Percentiles rank a stretch among this genome's conserved stretches.
Evolutionary conservation across 35 echinoderm and acorn worm species (phyloP).

Genomic region (Eucidaris tribuloides): DNA sequence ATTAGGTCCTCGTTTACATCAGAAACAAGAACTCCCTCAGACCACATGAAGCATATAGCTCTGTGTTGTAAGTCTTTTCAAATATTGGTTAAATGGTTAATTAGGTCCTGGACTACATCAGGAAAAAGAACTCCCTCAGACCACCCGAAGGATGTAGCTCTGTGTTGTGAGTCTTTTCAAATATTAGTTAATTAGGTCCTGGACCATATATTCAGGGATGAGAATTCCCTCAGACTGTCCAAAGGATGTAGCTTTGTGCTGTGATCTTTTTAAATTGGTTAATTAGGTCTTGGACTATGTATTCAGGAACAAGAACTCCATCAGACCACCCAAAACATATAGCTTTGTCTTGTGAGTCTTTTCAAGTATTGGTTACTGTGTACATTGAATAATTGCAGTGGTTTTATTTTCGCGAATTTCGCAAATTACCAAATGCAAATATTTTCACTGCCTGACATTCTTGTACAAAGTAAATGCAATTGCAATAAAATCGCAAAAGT

Average conservation of each 20-base stretch:
- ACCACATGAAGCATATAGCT: conserved; percentile 59
- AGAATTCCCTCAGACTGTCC: neutral
- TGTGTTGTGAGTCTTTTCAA: conserved; percentile 86
- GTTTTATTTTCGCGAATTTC: no score
- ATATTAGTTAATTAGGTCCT: no score
- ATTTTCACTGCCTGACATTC: no score
- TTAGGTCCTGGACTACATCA: conserved; percentile 80
- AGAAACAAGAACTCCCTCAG: conserved; percentile 62
- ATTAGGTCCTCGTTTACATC: conserved; percentile 73
- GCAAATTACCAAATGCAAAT: no score
- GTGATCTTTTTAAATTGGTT: neutral
- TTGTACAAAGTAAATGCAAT: no score
- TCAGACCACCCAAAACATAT: conserved; percentile 58
- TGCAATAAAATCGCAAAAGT: no score
- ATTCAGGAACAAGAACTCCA: conserved; percentile 62
- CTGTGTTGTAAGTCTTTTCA: conserved; percentile 84
- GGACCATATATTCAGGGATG: neutral
- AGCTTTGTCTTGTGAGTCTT: conserved; percentile 78
- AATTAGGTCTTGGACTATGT: conserved; percentile 62
- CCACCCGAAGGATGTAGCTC: conserved; percentile 65
- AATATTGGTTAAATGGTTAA: no score
- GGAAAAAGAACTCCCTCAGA: conserved; percentile 53
- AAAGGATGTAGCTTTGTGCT: neutral
- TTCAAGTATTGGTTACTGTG: no score
- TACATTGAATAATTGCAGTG: no score